Evolutionary conservation across 2,113 vertebrate genomes (phyloP), one percentile per base, ranked within the genome.

Genomic region (Catharus bicknelli): DNA sequence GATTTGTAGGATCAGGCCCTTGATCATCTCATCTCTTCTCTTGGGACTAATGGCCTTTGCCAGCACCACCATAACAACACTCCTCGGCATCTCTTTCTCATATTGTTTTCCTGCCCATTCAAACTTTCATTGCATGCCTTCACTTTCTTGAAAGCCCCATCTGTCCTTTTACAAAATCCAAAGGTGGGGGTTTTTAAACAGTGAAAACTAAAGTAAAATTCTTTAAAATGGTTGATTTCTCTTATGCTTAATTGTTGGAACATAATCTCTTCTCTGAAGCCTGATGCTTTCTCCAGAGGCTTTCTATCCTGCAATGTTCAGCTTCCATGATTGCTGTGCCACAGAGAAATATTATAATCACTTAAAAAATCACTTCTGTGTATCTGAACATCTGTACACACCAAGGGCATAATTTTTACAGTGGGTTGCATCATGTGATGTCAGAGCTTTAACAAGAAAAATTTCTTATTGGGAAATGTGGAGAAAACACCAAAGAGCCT

Each of bases 341-440:
- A 67, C 13, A 19, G 82, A 88, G 90, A 76, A 22, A 83, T 83
- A 70, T 58, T 57, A 30, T 18, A 62, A 50, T 90, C 61, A 76
- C 66, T 86, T 86, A 74, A 94, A 58, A 84, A 59, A 43, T 63
- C n/a, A 16, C 36, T 78, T 53, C 32, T 61, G 23, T 47, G 7
- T 82, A 83, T 86, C 53, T 64, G 29, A 70, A 45, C 34, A 32
- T n/a, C 54, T 79, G 55, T 91, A 91, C 83, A 53, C 82, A 96
- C 73, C 66, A 63, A 38, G 42, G 73, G 1, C 72, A 66, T 68
- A 5, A 3, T 75, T 97, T 96, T 97, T 96, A 86, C 95, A 91
- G 73, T 27, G 19, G 45, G 36, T 97, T 97, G 94, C 96, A 95
- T 97, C 96, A 95, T 85, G 63, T 96, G 95, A 96, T 85, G 83